These are phyloP conservation scores for Herminia tarsipennalis DNA, from an alignment of 2,888 invertebrate genomes.

Conservation along the genomic window DNA sequence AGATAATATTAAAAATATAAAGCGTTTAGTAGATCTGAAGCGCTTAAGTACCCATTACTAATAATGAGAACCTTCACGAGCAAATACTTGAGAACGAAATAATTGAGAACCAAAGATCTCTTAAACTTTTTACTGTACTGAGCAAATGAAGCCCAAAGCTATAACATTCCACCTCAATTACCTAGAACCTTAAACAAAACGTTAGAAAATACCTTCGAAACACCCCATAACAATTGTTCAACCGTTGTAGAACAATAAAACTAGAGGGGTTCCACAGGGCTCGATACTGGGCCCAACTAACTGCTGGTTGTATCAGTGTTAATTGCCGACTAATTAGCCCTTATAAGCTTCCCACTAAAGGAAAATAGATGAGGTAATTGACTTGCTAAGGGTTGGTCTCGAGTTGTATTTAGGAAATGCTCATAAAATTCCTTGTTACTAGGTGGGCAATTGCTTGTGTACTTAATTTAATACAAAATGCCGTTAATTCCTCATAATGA, in stretches of 20 bases:
- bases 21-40: too few relatives aligned
- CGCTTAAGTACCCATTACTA: too few relatives aligned
- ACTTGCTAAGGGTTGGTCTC: constrained; percentile 18
- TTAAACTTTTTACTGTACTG: too few relatives aligned
- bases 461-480: too few relatives aligned
- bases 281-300: constrained; percentile 22
- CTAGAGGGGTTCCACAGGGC: constrained; percentile 21
- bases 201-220: constrained; percentile 27
- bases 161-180: constrained; percentile 12
- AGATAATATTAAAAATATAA: too few relatives aligned
- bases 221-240: constrained; percentile 16
- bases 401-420: constrained; percentile 1
- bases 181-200: constrained; percentile 16
- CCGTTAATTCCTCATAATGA: too few relatives aligned
- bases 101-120: too few relatives aligned
- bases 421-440: too few relatives aligned
- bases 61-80: too few relatives aligned
- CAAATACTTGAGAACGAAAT: too few relatives aligned
- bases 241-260: constrained; percentile 28
- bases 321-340: constrained; percentile 42
- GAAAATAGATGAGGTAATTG: constrained; percentile 36
- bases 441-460: too few relatives aligned
- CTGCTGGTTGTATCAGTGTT: constrained; percentile 40
- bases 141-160: neutral
- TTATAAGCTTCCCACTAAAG: constrained; percentile 29